Evolutionary conservation across 64 coral and sea anemone genomes (phyloP).

Genomic region (Dendrophyllia cribrosa): DNA sequence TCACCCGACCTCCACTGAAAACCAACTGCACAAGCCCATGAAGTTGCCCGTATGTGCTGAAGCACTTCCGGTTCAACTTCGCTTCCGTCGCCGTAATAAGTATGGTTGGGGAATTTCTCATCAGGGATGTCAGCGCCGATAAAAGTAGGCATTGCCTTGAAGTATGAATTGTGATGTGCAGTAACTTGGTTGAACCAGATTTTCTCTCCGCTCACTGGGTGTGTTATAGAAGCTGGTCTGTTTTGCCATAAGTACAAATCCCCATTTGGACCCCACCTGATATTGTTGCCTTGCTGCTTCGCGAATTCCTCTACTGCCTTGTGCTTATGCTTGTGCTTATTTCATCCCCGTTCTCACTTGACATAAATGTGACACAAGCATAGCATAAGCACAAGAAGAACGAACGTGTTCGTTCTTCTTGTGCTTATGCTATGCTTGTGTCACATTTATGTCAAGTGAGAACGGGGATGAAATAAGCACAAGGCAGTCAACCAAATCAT

Average conservation of each 20-base stretch:
- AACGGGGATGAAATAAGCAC: too few species aligned
- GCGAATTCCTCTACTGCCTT: not conserved
- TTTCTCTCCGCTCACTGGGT: slow-evolving; percentile 40
- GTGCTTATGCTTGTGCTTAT: too few species aligned
- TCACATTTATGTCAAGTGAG: too few species aligned
- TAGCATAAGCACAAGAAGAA: too few species aligned
- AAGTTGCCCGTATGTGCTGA: slow-evolving; percentile 45
- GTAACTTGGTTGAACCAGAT: slow-evolving; percentile 43
- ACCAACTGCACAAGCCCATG: slow-evolving; percentile 46
- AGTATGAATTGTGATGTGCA: not conserved
- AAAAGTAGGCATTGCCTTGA: slow-evolving; percentile 20
- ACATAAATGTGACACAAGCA: too few species aligned
- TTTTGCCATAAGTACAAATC: not conserved
- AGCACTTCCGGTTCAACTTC: slow-evolving; percentile 59
- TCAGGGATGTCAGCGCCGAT: not conserved
- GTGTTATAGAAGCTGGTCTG: not conserved
- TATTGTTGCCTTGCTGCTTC: not conserved
- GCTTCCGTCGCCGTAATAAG: slow-evolving; percentile 48
- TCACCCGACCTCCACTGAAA: slow-evolving; percentile 58
- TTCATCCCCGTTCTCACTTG: too few species aligned
- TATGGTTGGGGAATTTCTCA: not conserved
- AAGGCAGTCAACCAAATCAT: too few species aligned
- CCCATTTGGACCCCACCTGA: not conserved
- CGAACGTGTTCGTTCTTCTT: too few species aligned
- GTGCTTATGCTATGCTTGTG: too few species aligned